Evolutionary conservation across 2,113 vertebrate species (phyloP), one percentile per base, ranked within the genome.

Genomic region (Tringa solitaria): DNA sequence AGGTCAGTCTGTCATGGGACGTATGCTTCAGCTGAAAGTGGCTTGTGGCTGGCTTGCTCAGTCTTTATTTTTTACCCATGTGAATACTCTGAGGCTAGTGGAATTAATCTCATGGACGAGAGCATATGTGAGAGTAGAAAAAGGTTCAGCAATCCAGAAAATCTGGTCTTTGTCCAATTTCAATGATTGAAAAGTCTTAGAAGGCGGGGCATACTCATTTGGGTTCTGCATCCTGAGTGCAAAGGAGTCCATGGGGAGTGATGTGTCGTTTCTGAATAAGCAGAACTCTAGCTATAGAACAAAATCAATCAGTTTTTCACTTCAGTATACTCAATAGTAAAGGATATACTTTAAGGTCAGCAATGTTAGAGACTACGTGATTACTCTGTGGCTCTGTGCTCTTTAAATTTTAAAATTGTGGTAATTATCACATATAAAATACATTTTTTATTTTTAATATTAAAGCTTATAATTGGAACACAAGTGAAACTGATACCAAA

Each of bases 351-450:
- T 93, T 48, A 73, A 63, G 32, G 83, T 87, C 77, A 83, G 67
- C 32, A 30, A 5, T 56, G 16, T 75, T 92, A 81, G 90, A 92
- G 68, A 46, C 46, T 75, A 19, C 24, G 30, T 65, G 67, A 67
- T 89, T 93, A 63, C 32, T 83, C 20, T 48, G 30, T 88, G 51
- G 20, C 30, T 89, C 33, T 70, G 26, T 80, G 35, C 60, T 87
- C 51, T 88, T 95, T 56, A 75, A 60, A 90, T 74, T 80, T 90
- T 86, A 32, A 51, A 92, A 53, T 89, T 84, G 75, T 39, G 13
- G 7, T 76, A 75, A 67, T 85, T 91, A 57, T 75, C 41, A 90
- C n/a, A 69, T 77, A 94, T 82, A 46, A 97, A 92, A 81, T 89
- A 54, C 4, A n/a, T 74, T 83, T 85, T 50, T 27, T 51, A 57